Evolutionary conservation across 2,888 invertebrate species (phyloP).

Genomic region (Idaea dimidiata): DNA sequence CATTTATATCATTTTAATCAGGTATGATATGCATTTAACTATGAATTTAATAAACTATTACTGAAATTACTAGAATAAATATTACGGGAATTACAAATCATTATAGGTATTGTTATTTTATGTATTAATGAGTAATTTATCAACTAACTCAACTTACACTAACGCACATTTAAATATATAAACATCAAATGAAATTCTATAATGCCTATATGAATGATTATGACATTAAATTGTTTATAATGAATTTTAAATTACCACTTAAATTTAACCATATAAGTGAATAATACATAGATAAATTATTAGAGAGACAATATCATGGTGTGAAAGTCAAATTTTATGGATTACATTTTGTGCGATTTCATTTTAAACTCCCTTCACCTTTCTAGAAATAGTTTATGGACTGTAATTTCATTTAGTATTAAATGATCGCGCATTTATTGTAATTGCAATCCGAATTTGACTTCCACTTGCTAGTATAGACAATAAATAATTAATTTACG

Average conservation of each 20-base stretch:
- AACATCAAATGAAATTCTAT: conserved; percentile 78
- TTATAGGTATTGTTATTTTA: conserved; percentile 50
- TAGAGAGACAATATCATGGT: conserved; percentile 76
- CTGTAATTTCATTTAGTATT: conserved; percentile 16
- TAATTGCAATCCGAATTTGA: conserved; percentile 39
- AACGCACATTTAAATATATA: conserved; percentile 60
- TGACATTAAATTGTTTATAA: conserved; percentile 73
- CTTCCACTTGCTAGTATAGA: conserved; percentile 53
- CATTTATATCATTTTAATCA: conserved; percentile 47
- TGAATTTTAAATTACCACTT: conserved; percentile 75
- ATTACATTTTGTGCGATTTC: conserved; percentile 41
- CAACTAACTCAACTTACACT: conserved; percentile 75
- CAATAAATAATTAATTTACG: conserved; percentile 50
- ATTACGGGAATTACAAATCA: conserved; percentile 65
- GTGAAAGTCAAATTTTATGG: conserved; percentile 58
- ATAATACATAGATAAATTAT: conserved; percentile 69
- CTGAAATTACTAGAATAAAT: conserved; percentile 64
- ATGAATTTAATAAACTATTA: conserved; percentile 73
- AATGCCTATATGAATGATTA: conserved; percentile 74
- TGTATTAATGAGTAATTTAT: conserved; percentile 58
- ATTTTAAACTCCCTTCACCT: conserved; percentile 11
- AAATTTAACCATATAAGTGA: conserved; percentile 77
- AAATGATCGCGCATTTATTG: conserved; percentile 19
- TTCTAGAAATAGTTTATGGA: conserved; percentile 18
- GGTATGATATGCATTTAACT: conserved; percentile 75